Percentiles rank a stretch among this genome's conserved stretches.
Conservation (phyloP, 2,888 invertebrate genomes). For the Pachycephus smyrnensis region DNA sequence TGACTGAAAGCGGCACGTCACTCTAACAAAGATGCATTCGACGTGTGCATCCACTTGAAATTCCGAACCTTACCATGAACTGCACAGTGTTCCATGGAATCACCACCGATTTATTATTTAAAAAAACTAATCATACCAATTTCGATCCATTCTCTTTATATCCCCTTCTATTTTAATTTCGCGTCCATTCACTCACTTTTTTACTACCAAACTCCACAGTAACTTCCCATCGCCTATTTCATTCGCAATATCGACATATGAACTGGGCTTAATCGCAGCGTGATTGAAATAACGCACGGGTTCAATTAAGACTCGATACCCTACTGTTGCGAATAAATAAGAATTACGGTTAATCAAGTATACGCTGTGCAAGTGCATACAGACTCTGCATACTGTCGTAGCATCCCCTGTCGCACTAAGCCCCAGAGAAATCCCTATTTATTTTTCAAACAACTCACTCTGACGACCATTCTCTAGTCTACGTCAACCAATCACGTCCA, state of each 20-base stretch:
- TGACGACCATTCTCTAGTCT: background rate
- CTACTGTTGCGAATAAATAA: background rate
- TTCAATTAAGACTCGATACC: background rate
- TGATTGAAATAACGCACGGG: background rate
- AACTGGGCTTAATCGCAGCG: background rate
- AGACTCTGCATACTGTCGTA: background rate
- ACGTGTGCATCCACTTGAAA: background rate
- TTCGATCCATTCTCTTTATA: background rate
- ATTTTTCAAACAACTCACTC: background rate
- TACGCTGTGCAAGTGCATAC: background rate
- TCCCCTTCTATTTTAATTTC: background rate
- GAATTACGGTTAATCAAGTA: background rate
- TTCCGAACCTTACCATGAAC: background rate
- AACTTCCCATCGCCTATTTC: background rate
- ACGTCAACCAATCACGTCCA: background rate
- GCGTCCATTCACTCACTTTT: background rate
- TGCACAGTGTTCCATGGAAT: background rate
- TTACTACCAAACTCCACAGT: background rate
- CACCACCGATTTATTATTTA: background rate
- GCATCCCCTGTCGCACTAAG: background rate
- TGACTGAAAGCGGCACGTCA: background rate
- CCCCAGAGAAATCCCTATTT: background rate
- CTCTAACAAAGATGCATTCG: background rate
- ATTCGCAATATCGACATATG: background rate
- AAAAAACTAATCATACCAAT: background rate